A percentile compares a stretch with the other conserved stretches of the same genome.
Evolutionary conservation across 2,888 invertebrate species (phyloP).

Genomic region (Agonopterix alstromeriana): DNA sequence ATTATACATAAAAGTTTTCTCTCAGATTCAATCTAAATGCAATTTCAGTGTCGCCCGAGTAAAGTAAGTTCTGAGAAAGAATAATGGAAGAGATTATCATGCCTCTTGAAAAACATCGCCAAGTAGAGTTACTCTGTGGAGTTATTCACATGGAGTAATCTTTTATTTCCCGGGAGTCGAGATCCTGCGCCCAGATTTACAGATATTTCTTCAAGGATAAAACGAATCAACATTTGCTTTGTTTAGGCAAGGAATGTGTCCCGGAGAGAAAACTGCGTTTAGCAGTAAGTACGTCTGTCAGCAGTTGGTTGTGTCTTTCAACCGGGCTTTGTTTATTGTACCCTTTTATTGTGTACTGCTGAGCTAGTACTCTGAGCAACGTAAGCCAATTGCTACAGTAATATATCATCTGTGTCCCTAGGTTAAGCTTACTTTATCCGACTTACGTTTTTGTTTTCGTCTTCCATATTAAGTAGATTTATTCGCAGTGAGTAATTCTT

Average conservation of each 20-base stretch:
- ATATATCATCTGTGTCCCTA: slow-evolving; percentile 4
- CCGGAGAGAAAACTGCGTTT: slow-evolving; percentile 25
- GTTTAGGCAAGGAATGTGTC: slow-evolving; percentile 23
- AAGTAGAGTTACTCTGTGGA: slow-evolving; percentile 31
- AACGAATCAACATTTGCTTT: slow-evolving; percentile 37
- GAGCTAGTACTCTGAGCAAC: slow-evolving; percentile 7
- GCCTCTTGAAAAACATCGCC: slow-evolving; percentile 49
- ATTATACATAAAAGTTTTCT: background rate
- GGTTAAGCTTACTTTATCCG: slow-evolving; percentile 2
- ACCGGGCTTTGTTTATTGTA: slow-evolving; percentile 22
- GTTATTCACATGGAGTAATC: slow-evolving; percentile 54
- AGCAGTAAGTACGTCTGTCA: slow-evolving; percentile 36
- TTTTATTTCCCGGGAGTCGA: slow-evolving; percentile 50
- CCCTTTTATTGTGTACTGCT: slow-evolving; percentile 21
- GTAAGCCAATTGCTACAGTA: slow-evolving; percentile 8
- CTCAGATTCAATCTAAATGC: slow-evolving; percentile 31
- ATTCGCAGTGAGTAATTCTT: too few species aligned
- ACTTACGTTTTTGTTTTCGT: background rate
- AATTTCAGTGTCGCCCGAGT: slow-evolving; percentile 28
- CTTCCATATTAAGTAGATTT: background rate
- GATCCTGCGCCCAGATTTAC: slow-evolving; percentile 36
- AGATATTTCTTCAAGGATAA: slow-evolving; percentile 43
- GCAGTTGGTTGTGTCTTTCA: slow-evolving; percentile 26
- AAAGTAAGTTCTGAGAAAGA: slow-evolving; percentile 45
- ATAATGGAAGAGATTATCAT: slow-evolving; percentile 53